Percentiles rank a stretch among this genome's conserved stretches.
These are phyloP conservation scores for Elysia crispata DNA, from an alignment of 2,888 invertebrate species.

Conservation along the genomic window DNA sequence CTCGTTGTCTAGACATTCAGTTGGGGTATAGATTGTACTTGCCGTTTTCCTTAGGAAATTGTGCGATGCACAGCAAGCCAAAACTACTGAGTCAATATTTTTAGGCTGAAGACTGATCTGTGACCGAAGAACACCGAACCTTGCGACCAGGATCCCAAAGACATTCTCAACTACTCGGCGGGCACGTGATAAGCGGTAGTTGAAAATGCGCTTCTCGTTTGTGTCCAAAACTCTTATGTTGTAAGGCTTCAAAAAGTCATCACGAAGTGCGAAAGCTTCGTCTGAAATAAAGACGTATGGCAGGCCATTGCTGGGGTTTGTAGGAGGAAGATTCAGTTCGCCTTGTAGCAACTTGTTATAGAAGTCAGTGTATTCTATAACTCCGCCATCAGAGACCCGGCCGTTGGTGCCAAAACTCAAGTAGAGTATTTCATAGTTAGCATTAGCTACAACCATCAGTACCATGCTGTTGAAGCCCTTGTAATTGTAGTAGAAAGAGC, in stretches of 20 bases:
- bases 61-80: slow-evolving; percentile 25
- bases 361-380: slow-evolving; percentile 2
- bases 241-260: slow-evolving; percentile 25
- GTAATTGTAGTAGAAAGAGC: slow-evolving; percentile 28
- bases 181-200: slow-evolving; percentile 24
- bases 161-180: slow-evolving; percentile 23
- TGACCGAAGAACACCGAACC: slow-evolving; percentile 9
- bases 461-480: slow-evolving; percentile 26
- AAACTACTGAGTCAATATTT: slow-evolving; percentile 7
- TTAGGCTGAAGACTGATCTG: slow-evolving; percentile 18
- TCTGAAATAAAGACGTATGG: slow-evolving; percentile 22
- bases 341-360: neutral
- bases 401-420: slow-evolving; percentile 18
- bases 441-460: slow-evolving; percentile 22
- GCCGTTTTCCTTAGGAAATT: slow-evolving; percentile 16
- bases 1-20: neutral
- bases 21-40: neutral
- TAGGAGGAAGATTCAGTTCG: neutral
- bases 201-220: slow-evolving; percentile 15
- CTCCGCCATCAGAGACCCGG: neutral
- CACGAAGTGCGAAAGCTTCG: slow-evolving; percentile 24
- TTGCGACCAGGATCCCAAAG: slow-evolving; percentile 16
- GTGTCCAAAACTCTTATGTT: slow-evolving; percentile 9
- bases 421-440: slow-evolving; percentile 17
- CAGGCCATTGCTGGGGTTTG: slow-evolving; percentile 23